Conservation (phyloP, 2,888 invertebrate genomes). For the Emmelina monodactyla region DNA sequence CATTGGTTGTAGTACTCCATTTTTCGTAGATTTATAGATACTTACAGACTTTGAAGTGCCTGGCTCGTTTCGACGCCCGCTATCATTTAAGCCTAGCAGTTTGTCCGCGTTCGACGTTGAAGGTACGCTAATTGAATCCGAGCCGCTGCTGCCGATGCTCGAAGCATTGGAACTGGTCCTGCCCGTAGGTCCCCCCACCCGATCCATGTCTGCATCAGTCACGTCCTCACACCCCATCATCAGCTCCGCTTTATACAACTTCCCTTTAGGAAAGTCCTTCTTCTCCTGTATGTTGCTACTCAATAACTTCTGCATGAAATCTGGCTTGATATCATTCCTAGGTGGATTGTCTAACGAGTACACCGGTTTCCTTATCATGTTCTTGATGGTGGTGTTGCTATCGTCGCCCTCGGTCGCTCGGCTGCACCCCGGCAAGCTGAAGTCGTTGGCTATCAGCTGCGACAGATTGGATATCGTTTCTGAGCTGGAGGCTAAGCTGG, state of each 20-base stretch:
- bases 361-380: conserved; percentile 34
- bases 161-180: conserved; percentile 48
- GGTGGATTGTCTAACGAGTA: conserved; percentile 28
- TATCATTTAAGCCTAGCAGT: conserved; percentile 40
- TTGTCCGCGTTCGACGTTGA: conserved; percentile 56
- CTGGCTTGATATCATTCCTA: conserved; percentile 27
- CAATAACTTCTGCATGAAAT: conserved; percentile 53
- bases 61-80: conserved; percentile 18
- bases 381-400: conserved; percentile 43
- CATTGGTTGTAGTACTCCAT: background rate
- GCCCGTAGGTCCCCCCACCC: conserved; percentile 31
- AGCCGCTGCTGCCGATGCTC: conserved; percentile 43
- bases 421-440: conserved; percentile 47
- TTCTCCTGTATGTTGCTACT: conserved; percentile 42
- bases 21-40: conserved; percentile 6
- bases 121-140: conserved; percentile 44
- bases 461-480: conserved; percentile 48
- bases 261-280: conserved; percentile 50
- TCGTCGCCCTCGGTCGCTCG: conserved; percentile 37
- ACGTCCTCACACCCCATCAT: conserved; percentile 31
- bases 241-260: conserved; percentile 45
- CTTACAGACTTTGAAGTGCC: conserved; percentile 36
- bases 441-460: conserved; percentile 33
- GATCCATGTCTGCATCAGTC: conserved; percentile 29
- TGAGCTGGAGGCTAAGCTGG: conserved; percentile 46